These are phyloP conservation scores for Lithophane semibrunnea DNA, from an alignment of 2,888 invertebrate genomes.

Conservation along the genomic window DNA sequence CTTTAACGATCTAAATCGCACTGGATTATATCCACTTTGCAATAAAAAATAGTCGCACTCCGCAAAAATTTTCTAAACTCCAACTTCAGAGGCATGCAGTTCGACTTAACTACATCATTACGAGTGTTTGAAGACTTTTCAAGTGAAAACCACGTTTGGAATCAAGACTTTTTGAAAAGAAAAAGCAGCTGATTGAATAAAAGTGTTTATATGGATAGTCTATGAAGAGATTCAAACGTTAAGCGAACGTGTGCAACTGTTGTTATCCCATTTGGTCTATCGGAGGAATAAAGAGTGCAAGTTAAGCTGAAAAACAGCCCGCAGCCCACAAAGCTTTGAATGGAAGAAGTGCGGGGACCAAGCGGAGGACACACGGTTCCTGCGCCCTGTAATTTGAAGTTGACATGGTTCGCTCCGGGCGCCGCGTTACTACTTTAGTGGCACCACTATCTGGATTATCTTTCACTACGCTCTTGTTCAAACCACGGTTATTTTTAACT, in stretches of 20 bases:
- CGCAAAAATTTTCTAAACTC: slow-evolving; percentile 54
- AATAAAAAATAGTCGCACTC: slow-evolving; percentile 56
- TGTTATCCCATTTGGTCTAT: slow-evolving; percentile 77
- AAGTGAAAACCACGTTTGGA: slow-evolving; percentile 51
- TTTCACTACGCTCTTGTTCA: slow-evolving; percentile 48
- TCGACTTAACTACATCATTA: slow-evolving; percentile 62
- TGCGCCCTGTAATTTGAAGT: slow-evolving; percentile 83
- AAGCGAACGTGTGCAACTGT: slow-evolving; percentile 60
- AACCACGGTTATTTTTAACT: slow-evolving; percentile 51
- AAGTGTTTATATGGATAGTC: slow-evolving; percentile 47
- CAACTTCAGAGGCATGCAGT: slow-evolving; percentile 52
- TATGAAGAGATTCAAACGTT: slow-evolving; percentile 53
- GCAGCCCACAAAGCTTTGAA: slow-evolving; percentile 82
- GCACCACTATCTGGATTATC: slow-evolving; percentile 48
- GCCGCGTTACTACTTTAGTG: slow-evolving; percentile 39
- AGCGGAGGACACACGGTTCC: slow-evolving; percentile 71
- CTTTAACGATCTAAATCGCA: slow-evolving; percentile 25
- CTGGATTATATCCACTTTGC: slow-evolving; percentile 52
- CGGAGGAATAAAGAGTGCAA: slow-evolving; percentile 78
- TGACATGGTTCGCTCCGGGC: slow-evolving; percentile 71
- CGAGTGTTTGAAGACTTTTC: slow-evolving; percentile 60
- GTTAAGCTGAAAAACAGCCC: slow-evolving; percentile 79
- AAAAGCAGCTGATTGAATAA: slow-evolving; percentile 61
- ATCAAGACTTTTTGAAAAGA: slow-evolving; percentile 51
- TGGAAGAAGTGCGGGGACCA: slow-evolving; percentile 73